A percentile compares a stretch with the other conserved stretches of the same genome.
Evolutionary conservation across 2,113 vertebrate species (phyloP).

Genomic region (Cacatua alba): DNA sequence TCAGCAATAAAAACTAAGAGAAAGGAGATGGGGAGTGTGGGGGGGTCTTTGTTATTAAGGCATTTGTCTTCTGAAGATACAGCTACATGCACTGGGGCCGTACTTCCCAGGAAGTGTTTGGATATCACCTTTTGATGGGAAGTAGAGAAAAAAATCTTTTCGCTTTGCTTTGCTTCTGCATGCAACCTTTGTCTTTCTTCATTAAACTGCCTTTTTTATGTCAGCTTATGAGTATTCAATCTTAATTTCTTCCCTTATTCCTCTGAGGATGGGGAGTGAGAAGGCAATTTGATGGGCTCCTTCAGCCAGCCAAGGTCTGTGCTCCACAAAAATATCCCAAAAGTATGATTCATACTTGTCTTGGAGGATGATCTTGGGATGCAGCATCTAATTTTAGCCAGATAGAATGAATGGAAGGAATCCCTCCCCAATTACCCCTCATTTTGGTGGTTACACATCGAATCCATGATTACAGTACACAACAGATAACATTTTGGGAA

Average conservation of each 20-base stretch:
- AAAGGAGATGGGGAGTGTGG: fast-evolving
- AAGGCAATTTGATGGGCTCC: neutral
- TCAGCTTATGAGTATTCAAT: neutral
- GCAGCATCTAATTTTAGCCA: neutral
- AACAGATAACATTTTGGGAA: neutral
- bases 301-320: neutral
- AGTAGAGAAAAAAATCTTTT: neutral
- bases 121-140: neutral
- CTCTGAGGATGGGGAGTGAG: neutral
- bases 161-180: neutral
- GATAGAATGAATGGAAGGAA: neutral
- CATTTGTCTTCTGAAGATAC: neutral
- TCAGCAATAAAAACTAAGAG: neutral
- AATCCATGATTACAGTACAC: neutral
- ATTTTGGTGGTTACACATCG: neutral
- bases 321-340: neutral
- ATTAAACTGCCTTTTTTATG: neutral
- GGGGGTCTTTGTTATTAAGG: neutral
- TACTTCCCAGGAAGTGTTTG: neutral
- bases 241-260: neutral
- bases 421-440: neutral
- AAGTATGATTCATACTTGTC: neutral
- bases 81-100: fast-evolving
- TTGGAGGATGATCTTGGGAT: neutral
- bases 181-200: neutral